These are phyloP conservation scores for Hemitrygon akajei DNA, from an alignment of 2,797 vertebrate species.

Conservation along the genomic window DNA sequence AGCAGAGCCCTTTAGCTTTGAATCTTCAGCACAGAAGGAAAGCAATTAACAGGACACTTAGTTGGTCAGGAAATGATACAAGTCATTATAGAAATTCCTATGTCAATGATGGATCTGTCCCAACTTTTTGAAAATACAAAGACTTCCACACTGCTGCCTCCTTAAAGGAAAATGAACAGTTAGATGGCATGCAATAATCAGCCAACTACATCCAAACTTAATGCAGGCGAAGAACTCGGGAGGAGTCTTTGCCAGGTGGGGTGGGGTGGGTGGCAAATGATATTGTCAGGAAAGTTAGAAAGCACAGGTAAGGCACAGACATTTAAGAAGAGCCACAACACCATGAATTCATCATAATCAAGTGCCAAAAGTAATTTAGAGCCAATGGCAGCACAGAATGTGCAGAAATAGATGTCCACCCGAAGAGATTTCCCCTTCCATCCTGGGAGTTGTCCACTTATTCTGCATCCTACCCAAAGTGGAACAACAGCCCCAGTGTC, in stretches of 20 bases:
- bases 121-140: neutral
- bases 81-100: neutral
- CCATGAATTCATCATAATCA: neutral
- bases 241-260: neutral
- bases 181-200: neutral
- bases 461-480: neutral
- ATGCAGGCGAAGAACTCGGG: neutral
- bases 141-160: neutral
- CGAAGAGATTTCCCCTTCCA: neutral
- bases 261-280: neutral
- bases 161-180: neutral
- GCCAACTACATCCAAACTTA: neutral
- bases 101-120: neutral
- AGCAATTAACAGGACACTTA: neutral
- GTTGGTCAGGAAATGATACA: neutral
- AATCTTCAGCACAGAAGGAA: neutral
- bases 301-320: neutral
- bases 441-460: neutral
- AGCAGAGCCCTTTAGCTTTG: neutral
- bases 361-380: neutral
- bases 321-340: neutral
- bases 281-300: neutral
- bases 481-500: neutral
- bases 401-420: no score
- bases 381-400: neutral